phyloP scores from a whole-genome alignment of 2,888 invertebrate species.

The Laothoe populi region DNA sequence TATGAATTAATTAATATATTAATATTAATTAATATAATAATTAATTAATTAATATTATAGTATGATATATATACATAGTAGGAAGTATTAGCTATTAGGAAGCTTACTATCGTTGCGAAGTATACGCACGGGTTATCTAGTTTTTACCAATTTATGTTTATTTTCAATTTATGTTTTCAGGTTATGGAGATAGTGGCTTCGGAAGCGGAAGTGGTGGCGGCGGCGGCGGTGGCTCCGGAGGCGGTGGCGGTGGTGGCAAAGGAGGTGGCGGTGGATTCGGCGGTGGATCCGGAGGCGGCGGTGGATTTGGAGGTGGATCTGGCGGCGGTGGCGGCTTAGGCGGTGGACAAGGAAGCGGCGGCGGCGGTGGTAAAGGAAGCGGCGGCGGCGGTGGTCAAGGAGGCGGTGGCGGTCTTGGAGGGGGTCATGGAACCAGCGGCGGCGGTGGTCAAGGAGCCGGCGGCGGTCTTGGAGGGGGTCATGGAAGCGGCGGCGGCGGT shows the following conservation, averaged over 20 bases:
- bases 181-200: slow-evolving; percentile 43
- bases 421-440: slow-evolving; percentile 28
- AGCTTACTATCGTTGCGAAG: too few species aligned
- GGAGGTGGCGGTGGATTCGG: slow-evolving; percentile 38
- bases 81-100: too few species aligned
- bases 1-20: too few species aligned
- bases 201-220: slow-evolving; percentile 41
- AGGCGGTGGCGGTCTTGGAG: slow-evolving; percentile 45
- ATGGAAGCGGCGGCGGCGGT: slow-evolving; percentile 34
- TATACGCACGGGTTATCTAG: too few species aligned
- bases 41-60: too few species aligned
- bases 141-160: too few species aligned
- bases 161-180: slow-evolving; percentile 36
- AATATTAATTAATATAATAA: too few species aligned
- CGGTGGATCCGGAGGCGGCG: slow-evolving; percentile 39
- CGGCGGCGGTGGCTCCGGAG: slow-evolving; percentile 37
- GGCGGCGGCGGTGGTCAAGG: slow-evolving; percentile 49
- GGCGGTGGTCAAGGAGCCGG: slow-evolving; percentile 32
- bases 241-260: slow-evolving; percentile 31
- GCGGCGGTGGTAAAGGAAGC: slow-evolving; percentile 41
- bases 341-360: slow-evolving; percentile 38
- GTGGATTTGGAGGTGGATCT: slow-evolving; percentile 40
- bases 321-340: slow-evolving; percentile 40
- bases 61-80: too few species aligned
- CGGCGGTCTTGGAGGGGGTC: slow-evolving; percentile 41